phyloP scores from a whole-genome alignment of 2,888 invertebrate genomes.

The Plagodis pulveraria region DNA sequence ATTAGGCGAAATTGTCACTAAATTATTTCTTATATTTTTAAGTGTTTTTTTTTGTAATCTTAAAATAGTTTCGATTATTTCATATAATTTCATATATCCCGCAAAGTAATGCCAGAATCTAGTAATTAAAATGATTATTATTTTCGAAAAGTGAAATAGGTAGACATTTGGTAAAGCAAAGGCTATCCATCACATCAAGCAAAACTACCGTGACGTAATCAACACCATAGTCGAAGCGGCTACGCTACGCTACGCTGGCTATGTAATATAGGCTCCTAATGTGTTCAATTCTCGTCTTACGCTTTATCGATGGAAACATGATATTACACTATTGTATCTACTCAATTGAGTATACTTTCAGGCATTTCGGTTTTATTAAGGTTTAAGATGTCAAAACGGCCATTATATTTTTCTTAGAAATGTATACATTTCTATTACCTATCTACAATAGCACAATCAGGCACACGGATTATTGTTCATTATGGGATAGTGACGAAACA shows the following conservation, averaged over 20 bases:
- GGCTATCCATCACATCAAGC: constrained; percentile 31
- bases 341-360: constrained; percentile 12
- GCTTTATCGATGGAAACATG: constrained; percentile 36
- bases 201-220: constrained; percentile 63
- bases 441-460: neutral
- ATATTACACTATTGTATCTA: constrained; percentile 6
- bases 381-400: too few species aligned
- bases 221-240: constrained; percentile 57
- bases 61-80: too few species aligned
- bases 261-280: constrained; percentile 71
- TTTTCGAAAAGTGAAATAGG: too few species aligned
- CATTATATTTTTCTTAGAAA: too few species aligned
- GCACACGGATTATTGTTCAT: too few species aligned
- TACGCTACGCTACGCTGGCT: constrained; percentile 71
- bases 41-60: too few species aligned
- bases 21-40: too few species aligned
- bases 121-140: too few species aligned
- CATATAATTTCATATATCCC: too few species aligned
- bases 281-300: constrained; percentile 48
- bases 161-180: neutral
- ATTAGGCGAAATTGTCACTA: too few species aligned
- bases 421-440: neutral
- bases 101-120: too few species aligned
- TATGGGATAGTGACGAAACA: too few species aligned
- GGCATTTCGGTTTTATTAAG: neutral